Conservation (phyloP, 2,113 vertebrate species). For the Carassius gibelio region DNA sequence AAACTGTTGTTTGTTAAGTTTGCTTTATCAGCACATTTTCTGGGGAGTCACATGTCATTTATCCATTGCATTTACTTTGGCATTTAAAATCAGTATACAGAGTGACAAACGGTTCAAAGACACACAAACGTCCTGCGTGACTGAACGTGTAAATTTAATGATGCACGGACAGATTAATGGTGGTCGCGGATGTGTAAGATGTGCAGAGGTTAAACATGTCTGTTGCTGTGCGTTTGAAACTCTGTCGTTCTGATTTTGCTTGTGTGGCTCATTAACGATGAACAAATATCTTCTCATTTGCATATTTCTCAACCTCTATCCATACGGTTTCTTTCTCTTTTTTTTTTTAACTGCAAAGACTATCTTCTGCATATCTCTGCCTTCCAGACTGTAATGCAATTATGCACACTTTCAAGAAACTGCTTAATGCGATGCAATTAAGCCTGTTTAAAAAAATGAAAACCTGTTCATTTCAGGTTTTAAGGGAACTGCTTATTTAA, state of each 20-base stretch:
- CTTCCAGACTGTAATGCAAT: constrained; percentile 57
- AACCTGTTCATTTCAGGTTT: background rate
- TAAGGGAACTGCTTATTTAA: background rate
- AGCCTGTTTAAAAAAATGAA: constrained; percentile 13
- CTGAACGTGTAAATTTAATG: background rate
- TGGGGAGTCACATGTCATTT: background rate
- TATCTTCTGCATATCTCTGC: constrained; percentile 44
- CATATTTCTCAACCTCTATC: constrained; percentile 45
- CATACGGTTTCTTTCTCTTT: constrained; percentile 31
- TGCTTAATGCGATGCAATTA: constrained; percentile 42
- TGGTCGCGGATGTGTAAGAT: constrained; percentile 2
- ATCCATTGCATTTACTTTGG: constrained; percentile 27
- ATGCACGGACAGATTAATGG: background rate
- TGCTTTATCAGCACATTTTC: background rate
- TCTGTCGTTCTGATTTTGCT: constrained; percentile 41
- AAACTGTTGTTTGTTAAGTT: background rate
- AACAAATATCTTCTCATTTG: constrained; percentile 56
- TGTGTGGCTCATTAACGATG: constrained; percentile 47
- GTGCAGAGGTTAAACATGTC: constrained; percentile 31
- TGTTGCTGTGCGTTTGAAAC: constrained; percentile 36
- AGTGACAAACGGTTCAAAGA: constrained; percentile 10
- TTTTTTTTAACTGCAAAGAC: background rate
- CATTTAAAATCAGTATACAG: constrained; percentile 22
- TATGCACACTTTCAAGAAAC: constrained; percentile 46
- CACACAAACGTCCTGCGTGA: background rate